Base-by-base conservation (phyloP, 2,888 invertebrate species). In the Alloscopus bannaensis region DNA sequence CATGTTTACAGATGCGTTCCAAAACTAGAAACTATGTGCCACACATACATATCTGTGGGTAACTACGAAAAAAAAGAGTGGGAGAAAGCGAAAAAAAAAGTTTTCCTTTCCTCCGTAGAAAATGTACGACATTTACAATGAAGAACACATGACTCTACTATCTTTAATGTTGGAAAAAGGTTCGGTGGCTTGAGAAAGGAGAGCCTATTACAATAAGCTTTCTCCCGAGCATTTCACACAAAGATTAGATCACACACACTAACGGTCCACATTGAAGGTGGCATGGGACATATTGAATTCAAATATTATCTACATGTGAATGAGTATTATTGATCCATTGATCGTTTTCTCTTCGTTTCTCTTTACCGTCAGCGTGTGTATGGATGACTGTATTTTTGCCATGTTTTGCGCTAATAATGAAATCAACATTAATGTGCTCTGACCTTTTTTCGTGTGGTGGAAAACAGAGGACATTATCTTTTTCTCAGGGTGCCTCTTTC, bases 251-350 rank as follows among this genome's bases (percentile, higher is more conserved):
- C 59, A 55, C 59, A 47, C 69, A 62, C 68, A 50, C 69, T 62
- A 52, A 76, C 65, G 73, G 75, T 66, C 59, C 59, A 66, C 29
- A 26, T 36, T 59, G 75, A 42, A 66, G 50, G 36, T 59, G 66
- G 31, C 75, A 75, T 6, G 50, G 75, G 66, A 66, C 59, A 75
- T 59, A 75, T 75, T 75, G 75, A 75, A 66, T 75, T 66, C 60
- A 28, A 66, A 42, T 75, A 60, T 40, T 60, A 40, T 36, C 36
- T 36, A 8, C 36, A 36, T 36, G 6, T 36, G 36, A 8, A 36
- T 36, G 36, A 36, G 36, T 36, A 8, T 8, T 36, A 36, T 36
- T 36, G 6, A 36, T 13, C 13, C 36, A 36, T 36, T 36, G 36
- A 36, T 36, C 8, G 8, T 36, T 13, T 36, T 13, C n/a, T n/a